Conservation (phyloP, 2,888 invertebrate species). For the Sinotaia quadrata region DNA sequence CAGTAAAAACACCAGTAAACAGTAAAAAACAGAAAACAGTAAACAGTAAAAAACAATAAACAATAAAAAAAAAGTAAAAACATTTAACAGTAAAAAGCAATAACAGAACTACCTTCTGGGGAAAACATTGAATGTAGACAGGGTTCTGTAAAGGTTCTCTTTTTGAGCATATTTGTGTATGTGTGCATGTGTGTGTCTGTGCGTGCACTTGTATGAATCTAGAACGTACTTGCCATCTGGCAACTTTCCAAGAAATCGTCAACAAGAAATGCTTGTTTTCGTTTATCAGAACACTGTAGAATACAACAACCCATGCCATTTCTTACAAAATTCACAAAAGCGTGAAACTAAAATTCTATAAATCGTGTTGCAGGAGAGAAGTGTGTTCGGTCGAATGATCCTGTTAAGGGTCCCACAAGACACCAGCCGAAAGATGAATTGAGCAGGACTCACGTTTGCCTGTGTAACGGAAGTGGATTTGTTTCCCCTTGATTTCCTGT, state of each 20-base stretch:
- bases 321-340: not conserved
- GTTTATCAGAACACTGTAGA: not conserved
- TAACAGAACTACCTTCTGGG: no score
- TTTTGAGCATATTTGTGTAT: no score
- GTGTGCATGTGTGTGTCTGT: slow-evolving; percentile 7
- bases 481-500: slow-evolving; percentile 27
- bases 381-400: not conserved
- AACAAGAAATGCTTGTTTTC: not conserved
- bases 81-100: no score
- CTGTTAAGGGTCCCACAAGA: not conserved
- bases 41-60: no score
- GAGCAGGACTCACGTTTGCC: slow-evolving; percentile 2
- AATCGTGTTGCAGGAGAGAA: not conserved
- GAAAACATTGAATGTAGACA: no score
- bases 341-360: not conserved
- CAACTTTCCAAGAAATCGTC: not conserved
- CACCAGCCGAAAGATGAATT: slow-evolving; percentile 17
- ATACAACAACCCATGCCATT: not conserved
- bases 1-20: no score
- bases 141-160: no score
- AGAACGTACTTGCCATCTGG: not conserved
- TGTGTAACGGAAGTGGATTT: slow-evolving; percentile 20
- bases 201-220: not conserved
- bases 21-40: no score
- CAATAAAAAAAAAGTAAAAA: no score